phyloP scores from a whole-genome alignment of 2,888 invertebrate genomes.

The Lamellibrachia satsuma region DNA sequence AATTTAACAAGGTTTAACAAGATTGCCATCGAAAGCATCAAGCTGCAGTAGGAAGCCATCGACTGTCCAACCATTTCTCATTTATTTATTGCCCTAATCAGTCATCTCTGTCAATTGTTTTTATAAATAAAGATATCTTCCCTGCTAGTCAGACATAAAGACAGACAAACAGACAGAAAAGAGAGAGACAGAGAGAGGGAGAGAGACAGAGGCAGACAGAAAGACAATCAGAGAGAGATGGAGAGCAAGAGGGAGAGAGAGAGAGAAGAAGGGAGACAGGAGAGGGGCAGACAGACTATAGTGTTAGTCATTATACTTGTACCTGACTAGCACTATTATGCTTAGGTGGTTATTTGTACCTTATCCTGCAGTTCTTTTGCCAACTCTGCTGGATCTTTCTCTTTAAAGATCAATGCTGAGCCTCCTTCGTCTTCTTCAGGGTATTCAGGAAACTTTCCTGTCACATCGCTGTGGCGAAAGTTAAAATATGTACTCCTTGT shows the following conservation, averaged over 20 bases:
- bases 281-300: not conserved
- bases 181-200: not conserved
- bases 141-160: too few species aligned
- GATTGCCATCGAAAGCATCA: not conserved
- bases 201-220: not conserved
- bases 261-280: not conserved
- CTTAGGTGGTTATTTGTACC: constrained; percentile 45
- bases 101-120: too few species aligned
- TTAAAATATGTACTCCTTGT: too few species aligned
- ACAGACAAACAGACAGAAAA: too few species aligned
- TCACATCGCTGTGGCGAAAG: constrained; percentile 58
- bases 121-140: too few species aligned
- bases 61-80: too few species aligned
- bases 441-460: constrained; percentile 81
- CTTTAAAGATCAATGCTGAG: constrained; percentile 79
- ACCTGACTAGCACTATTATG: not conserved
- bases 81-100: too few species aligned
- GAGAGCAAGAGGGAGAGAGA: not conserved
- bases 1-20: not conserved
- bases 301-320: not conserved
- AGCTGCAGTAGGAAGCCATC: too few species aligned
- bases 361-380: constrained; percentile 63
- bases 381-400: constrained; percentile 64
- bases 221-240: not conserved
- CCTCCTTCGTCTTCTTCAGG: constrained; percentile 92